Evolutionary conservation across 1,140 invertebrate species (phyloP), one percentile per base, ranked within the genome.

Genomic region (Apocrypta bakeri): DNA sequence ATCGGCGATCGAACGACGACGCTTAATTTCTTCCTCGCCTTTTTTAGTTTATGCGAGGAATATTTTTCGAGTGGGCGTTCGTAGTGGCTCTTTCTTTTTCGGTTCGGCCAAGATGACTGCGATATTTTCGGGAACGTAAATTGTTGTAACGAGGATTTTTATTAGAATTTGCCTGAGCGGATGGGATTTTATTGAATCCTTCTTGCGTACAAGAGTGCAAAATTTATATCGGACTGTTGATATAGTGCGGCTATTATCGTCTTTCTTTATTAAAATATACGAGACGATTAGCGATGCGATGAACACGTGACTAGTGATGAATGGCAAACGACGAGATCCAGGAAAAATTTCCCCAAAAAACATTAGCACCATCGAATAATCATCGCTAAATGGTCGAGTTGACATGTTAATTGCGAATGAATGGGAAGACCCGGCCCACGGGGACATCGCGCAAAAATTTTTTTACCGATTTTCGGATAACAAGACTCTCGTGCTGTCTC

Each of bases 391-490:
- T 14, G 64, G 11, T 68, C 29, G 56, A 31, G 25, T 25, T n/a
- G 64, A 82, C 42, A 37, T 73, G 80, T 76, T 82, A 82, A 82
- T 82, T 82, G 42, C 72, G 25, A 1, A 24, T 82, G 64, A 82
- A 82, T 69, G 48, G 17, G 48, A 56, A 17, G 48, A 56, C 14
- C 9, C 21, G 42, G 56, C 25, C 25, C 63, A 0, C 42, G 12
- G 12, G 40, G 27, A 75, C 40, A 76, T 77, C 66, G 73, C 37
- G 73, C 14, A 71, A 71, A 82, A 72, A n/a, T n/a, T 31, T 71
- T 77, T 82, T 71, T 69, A n/a, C 74, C 64, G 42, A 82, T 77
- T 82, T 78, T 33, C 29, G 79, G 79, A 81, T 81, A 81, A 81
- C 79, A 12, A 82, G 64, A 48, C 61, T 68, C 31, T 24, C 29